Conservation (phyloP, 2,113 vertebrate genomes). For the Aspiorhynchus laticeps region DNA sequence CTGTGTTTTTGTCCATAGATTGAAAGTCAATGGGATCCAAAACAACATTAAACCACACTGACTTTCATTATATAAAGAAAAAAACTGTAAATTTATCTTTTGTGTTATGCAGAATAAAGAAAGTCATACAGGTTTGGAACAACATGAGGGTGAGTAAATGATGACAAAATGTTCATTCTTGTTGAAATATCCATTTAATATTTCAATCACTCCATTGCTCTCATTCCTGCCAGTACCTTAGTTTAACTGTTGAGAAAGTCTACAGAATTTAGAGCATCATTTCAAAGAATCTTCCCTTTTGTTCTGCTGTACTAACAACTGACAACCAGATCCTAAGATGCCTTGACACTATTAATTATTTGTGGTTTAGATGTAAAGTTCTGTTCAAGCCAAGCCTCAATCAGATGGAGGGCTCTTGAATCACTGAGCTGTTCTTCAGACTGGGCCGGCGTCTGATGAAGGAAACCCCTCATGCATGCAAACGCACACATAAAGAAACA, state of each 20-base stretch:
- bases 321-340: constrained; percentile 34
- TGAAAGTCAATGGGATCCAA: not conserved
- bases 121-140: not conserved
- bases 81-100: not conserved
- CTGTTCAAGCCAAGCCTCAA: constrained; percentile 48
- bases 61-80: not conserved
- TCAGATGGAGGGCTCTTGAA: constrained; percentile 61
- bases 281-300: constrained; percentile 42
- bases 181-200: not conserved
- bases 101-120: not conserved
- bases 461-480: constrained; percentile 39
- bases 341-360: constrained; percentile 49
- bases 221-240: constrained; percentile 40
- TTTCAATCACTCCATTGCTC: constrained; percentile 18
- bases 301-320: constrained; percentile 49
- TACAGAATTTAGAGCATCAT: not conserved
- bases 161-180: too few relatives aligned
- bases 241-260: constrained; percentile 19
- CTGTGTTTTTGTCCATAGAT: not conserved
- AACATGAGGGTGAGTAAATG: not conserved
- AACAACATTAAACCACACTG: not conserved
- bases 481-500: constrained; percentile 25
- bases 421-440: constrained; percentile 56
- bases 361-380: constrained; percentile 51
- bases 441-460: constrained; percentile 48